Conservation (phyloP, 2,113 vertebrate genomes). For the Nothobranchius kuhntae region DNA sequence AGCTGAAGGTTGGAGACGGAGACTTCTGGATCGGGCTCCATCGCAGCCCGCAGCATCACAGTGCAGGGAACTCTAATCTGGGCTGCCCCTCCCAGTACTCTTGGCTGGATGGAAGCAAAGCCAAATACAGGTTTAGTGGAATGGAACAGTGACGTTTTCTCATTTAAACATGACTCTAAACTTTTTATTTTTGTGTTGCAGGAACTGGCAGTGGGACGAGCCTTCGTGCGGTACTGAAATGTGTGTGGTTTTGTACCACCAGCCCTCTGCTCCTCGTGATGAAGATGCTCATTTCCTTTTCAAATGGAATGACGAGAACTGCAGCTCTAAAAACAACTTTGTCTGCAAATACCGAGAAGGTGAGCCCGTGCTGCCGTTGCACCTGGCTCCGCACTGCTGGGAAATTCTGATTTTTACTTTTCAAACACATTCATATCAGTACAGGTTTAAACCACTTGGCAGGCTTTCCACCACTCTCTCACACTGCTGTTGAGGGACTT, state of each 20-base stretch:
- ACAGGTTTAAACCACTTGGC: too few relatives aligned
- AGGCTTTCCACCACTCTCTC: too few relatives aligned
- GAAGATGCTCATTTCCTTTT: conserved; percentile 85
- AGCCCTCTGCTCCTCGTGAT: conserved; percentile 80
- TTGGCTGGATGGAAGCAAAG: conserved; percentile 88
- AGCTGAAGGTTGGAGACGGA: conserved; percentile 82
- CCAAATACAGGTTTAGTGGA: conserved; percentile 82
- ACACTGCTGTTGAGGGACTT: too few relatives aligned
- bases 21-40: conserved; percentile 95
- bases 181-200: conserved; percentile 45
- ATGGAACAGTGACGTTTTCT: background rate
- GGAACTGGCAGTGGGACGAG: conserved; percentile 94
- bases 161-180: conserved; percentile 1
- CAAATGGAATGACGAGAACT: conserved; percentile 92
- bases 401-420: background rate
- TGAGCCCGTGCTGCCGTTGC: conserved; percentile 56
- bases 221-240: conserved; percentile 90
- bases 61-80: conserved; percentile 53
- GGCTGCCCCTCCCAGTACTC: conserved; percentile 82
- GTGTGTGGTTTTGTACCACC: conserved; percentile 92
- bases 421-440: too few relatives aligned
- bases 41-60: conserved; percentile 67
- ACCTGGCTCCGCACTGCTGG: background rate
- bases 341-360: conserved; percentile 94
- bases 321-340: conserved; percentile 94